Percentiles rank a stretch among this genome's conserved stretches.
Conservation (phyloP, 1,140 invertebrate species). For the Anagrus nilaparvatae region DNA sequence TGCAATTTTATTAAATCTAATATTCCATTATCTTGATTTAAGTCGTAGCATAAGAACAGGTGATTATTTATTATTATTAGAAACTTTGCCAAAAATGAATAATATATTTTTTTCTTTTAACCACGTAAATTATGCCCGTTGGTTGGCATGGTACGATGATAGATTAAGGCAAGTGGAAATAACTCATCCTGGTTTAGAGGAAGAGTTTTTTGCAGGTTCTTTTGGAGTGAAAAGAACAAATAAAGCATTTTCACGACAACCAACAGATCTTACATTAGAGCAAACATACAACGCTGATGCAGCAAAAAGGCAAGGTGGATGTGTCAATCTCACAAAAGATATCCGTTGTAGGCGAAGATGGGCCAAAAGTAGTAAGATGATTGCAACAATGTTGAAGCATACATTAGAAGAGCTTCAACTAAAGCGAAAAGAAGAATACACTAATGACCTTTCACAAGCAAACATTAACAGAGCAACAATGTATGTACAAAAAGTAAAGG, state of each 20-base stretch:
- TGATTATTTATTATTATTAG: slow-evolving; percentile 21
- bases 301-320: slow-evolving; percentile 15
- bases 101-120: slow-evolving; percentile 27
- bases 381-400: too few relatives aligned
- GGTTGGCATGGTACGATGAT: slow-evolving; percentile 17
- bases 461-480: too few relatives aligned
- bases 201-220: slow-evolving; percentile 15
- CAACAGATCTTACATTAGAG: slow-evolving; percentile 18
- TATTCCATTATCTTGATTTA: slow-evolving; percentile 19
- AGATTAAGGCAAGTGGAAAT: slow-evolving; percentile 10
- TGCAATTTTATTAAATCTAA: slow-evolving; percentile 16
- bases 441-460: too few relatives aligned
- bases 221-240: slow-evolving; percentile 18
- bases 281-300: slow-evolving; percentile 24
- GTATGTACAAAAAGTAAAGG: too few relatives aligned
- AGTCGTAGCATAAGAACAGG: slow-evolving; percentile 20
- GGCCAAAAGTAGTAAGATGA: too few relatives aligned
- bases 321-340: slow-evolving; percentile 18
- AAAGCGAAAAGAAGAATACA: too few relatives aligned
- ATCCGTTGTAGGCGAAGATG: slow-evolving; percentile 14
- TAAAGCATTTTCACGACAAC: slow-evolving; percentile 17
- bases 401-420: too few relatives aligned
- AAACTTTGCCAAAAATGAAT: slow-evolving; percentile 19
- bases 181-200: slow-evolving; percentile 20
- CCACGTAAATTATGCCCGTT: slow-evolving; percentile 28